Percentiles rank a stretch among this genome's conserved stretches.
phyloP scores from a whole-genome alignment of 2,888 invertebrate genomes.

The Lypha dubia region DNA sequence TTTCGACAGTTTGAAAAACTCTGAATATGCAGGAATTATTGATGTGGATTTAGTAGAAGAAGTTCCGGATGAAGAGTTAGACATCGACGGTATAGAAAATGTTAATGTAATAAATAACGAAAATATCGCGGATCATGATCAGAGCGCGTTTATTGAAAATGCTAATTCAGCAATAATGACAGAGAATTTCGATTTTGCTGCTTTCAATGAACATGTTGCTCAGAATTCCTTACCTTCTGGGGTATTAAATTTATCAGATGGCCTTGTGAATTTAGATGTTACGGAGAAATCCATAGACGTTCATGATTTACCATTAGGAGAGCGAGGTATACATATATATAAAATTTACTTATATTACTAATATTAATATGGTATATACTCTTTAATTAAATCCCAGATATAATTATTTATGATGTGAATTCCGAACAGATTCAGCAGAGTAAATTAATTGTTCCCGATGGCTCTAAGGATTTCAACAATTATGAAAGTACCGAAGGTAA shows the following conservation, averaged over 20 bases:
- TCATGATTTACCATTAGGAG: constrained; percentile 49
- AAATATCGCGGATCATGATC: background rate
- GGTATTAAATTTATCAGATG: constrained; percentile 65
- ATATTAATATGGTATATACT: background rate
- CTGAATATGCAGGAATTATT: constrained; percentile 15
- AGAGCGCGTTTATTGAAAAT: background rate
- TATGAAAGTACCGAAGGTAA: constrained; percentile 53
- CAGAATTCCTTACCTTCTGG: constrained; percentile 66
- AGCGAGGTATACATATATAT: constrained; percentile 51
- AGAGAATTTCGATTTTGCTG: constrained; percentile 67
- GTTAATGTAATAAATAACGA: background rate
- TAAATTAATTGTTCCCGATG: constrained; percentile 35
- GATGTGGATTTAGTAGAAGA: constrained; percentile 71
- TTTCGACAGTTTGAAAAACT: background rate
- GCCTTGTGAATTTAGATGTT: constrained; percentile 61
- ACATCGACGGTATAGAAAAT: constrained; percentile 12
- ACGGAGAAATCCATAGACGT: constrained; percentile 57
- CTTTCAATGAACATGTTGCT: constrained; percentile 69
- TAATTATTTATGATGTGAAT: constrained; percentile 69
- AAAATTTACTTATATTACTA: too few relatives aligned
- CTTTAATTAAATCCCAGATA: constrained; percentile 49
- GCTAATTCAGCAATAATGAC: constrained; percentile 13
- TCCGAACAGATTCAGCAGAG: constrained; percentile 43
- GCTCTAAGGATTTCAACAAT: constrained; percentile 18
- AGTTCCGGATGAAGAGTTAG: constrained; percentile 58